Conservation (phyloP, 2,113 vertebrate species). For the Elephas maximus region DNA sequence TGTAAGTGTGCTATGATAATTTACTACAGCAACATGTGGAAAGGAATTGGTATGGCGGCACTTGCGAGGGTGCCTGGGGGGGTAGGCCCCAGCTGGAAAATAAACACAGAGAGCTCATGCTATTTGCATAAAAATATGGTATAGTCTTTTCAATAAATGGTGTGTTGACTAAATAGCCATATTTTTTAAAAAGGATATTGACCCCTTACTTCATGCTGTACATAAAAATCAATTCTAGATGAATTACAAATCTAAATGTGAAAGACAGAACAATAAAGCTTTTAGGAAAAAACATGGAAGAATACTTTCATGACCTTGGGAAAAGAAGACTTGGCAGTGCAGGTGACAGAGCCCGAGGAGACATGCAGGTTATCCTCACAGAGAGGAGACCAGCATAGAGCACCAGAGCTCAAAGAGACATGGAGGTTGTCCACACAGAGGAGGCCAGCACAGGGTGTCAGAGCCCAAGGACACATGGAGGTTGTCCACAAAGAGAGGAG, state of each 20-base stretch:
- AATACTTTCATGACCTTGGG: background rate
- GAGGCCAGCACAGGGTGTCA: background rate
- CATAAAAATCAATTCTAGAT: slow-evolving; percentile 9
- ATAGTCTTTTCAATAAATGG: background rate
- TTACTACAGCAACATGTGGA: no score
- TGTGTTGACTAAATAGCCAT: background rate
- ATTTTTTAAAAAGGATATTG: background rate
- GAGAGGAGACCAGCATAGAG: background rate
- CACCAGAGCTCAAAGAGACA: background rate
- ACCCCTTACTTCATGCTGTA: background rate
- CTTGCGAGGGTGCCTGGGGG: no score
- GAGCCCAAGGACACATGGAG: background rate
- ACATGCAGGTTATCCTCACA: background rate
- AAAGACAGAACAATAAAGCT: background rate
- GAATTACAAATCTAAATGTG: background rate
- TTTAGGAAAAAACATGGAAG: background rate
- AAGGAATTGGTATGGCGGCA: no score
- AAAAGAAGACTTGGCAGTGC: background rate
- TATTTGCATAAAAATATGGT: background rate
- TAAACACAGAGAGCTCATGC: no score
- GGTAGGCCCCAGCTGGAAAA: no score
- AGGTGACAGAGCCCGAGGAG: background rate
- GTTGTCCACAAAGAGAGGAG: background rate
- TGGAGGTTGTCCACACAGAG: background rate
- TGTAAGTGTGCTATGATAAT: no score